phyloP scores from a whole-genome alignment of 2,113 vertebrate genomes.

The Kryptolebias marmoratus region DNA sequence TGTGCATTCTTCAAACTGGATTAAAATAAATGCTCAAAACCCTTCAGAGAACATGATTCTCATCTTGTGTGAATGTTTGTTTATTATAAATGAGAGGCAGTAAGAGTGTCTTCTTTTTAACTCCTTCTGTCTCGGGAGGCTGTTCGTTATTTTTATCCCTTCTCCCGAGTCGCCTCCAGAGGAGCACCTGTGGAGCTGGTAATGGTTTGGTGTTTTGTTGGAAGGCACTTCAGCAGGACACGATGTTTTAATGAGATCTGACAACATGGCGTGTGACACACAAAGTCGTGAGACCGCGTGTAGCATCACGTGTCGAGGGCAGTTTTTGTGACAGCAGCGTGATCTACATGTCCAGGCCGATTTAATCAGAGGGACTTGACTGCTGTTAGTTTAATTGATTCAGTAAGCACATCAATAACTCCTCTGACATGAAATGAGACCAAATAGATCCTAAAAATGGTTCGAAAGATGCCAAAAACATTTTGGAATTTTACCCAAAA shows the following conservation, averaged over 20 bases:
- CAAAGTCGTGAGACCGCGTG: neutral
- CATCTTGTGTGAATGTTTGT: too few relatives aligned
- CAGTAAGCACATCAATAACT: neutral
- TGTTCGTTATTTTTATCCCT: too few relatives aligned
- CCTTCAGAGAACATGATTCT: too few relatives aligned
- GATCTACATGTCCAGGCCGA: neutral
- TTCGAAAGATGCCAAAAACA: too few relatives aligned
- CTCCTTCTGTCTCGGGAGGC: too few relatives aligned
- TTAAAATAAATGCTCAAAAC: too few relatives aligned
- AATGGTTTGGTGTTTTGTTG: conserved; percentile 4
- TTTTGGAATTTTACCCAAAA: too few relatives aligned
- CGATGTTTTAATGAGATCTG: neutral
- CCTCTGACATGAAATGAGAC: neutral
- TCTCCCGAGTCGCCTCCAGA: neutral
- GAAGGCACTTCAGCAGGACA: conserved; percentile 2
- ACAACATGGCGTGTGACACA: neutral
- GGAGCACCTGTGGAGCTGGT: conserved; percentile 4
- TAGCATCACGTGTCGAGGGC: neutral
- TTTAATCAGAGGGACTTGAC: neutral
- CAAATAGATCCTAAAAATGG: neutral
- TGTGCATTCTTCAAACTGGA: too few relatives aligned
- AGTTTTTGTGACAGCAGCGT: neutral
- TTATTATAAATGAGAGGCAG: too few relatives aligned
- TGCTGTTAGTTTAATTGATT: neutral
- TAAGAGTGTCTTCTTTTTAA: too few relatives aligned